Percentiles rank a stretch among this genome's conserved stretches.
These are phyloP conservation scores for Ictalurus furcatus DNA, from an alignment of 2,113 vertebrate species.

Conservation along the genomic window DNA sequence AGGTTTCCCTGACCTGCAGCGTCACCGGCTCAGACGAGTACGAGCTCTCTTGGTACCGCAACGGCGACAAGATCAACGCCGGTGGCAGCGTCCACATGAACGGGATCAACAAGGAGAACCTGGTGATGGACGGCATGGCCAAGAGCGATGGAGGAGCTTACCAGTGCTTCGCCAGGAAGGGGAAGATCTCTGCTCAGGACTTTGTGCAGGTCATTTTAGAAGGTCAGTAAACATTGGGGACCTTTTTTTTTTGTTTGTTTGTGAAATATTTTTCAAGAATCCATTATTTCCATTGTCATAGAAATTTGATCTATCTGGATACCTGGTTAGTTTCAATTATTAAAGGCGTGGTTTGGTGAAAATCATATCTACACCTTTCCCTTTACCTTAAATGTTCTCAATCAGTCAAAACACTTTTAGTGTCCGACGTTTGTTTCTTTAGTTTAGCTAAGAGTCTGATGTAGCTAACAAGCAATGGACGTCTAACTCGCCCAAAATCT, in stretches of 20 bases:
- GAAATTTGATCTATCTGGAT: too few species aligned
- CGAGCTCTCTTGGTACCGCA: constrained; percentile 95
- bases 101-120: constrained; percentile 87
- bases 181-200: constrained; percentile 95
- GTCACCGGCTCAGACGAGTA: constrained; percentile 90
- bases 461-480: background rate
- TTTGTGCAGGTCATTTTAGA: constrained; percentile 96
- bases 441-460: background rate
- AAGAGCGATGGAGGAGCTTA: constrained; percentile 96
- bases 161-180: constrained; percentile 94
- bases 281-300: too few species aligned
- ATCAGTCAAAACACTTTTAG: background rate
- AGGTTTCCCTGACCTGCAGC: constrained; percentile 93
- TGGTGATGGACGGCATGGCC: constrained; percentile 98
- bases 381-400: background rate
- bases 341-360: too few species aligned
- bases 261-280: background rate
- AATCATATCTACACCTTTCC: too few species aligned
- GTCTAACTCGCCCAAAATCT: background rate
- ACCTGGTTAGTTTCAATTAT: too few species aligned
- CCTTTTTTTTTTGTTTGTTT: background rate
- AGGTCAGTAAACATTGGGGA: constrained; percentile 74
- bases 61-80: constrained; percentile 90
- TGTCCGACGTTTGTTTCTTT: background rate
- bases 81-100: constrained; percentile 89